phyloP scores from a whole-genome alignment of 92 coral and sea anemone genomes.

The Pocillopora grandis region DNA sequence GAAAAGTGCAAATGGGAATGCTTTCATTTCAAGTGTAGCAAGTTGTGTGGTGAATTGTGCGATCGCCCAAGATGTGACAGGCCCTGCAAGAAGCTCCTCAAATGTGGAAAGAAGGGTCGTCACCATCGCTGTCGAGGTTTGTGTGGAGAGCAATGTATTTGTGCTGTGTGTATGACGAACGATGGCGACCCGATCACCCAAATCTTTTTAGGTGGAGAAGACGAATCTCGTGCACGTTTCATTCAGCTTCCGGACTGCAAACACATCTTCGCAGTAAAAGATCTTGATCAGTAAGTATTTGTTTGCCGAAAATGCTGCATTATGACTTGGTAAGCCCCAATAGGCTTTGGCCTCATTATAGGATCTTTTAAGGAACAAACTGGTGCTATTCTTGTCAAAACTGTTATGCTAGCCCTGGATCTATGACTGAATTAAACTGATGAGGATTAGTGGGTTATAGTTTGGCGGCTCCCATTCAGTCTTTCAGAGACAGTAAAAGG shows the following conservation, averaged over 20 bases:
- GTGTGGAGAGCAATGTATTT: constrained; percentile 92
- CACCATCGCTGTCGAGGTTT: constrained; percentile 81
- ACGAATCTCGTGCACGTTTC: constrained; percentile 68
- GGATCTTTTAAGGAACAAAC: no score
- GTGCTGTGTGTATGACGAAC: constrained; percentile 62
- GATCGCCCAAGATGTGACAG: constrained; percentile 71
- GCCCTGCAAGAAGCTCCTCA: constrained; percentile 51
- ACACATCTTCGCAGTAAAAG: constrained; percentile 78
- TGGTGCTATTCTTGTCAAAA: no score
- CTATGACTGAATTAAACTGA: no score
- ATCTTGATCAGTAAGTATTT: constrained; percentile 59
- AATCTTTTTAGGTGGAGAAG: constrained; percentile 67
- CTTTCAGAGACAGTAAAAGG: no score
- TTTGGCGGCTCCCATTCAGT: no score
- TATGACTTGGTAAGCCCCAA: no score
- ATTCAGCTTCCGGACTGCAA: constrained; percentile 75
- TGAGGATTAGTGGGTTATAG: no score
- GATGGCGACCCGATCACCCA: constrained; percentile 48
- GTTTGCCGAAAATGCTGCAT: no score
- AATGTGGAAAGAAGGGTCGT: constrained; percentile 11
- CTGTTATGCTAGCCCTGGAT: no score
- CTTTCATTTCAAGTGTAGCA: constrained; percentile 52
- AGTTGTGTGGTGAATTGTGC: constrained; percentile 73
- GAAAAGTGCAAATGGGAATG: constrained; percentile 77
- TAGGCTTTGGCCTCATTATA: no score